phyloP scores from a whole-genome alignment of 2,888 invertebrate genomes.

The Caenorhabditis becei region DNA sequence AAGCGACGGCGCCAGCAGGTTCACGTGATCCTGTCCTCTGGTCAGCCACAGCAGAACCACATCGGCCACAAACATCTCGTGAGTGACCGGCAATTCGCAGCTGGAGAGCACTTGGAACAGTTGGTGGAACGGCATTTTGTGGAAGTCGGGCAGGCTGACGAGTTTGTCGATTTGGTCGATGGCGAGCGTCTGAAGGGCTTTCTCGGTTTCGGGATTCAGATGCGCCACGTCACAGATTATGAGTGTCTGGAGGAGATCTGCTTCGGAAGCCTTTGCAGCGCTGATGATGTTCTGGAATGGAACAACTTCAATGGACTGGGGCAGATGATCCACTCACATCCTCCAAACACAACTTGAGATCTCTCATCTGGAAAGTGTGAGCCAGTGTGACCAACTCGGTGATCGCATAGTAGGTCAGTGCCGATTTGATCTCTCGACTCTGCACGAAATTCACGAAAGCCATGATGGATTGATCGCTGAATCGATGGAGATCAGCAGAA shows the following conservation, averaged over 20 bases:
- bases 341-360: too few species aligned
- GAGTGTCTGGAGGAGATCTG: conserved; percentile 55
- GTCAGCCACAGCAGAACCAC: conserved; percentile 58
- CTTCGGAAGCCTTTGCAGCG: conserved; percentile 48
- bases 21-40: neutral
- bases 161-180: conserved; percentile 51
- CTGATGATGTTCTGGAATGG: conserved; percentile 51
- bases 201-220: conserved; percentile 50
- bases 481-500: conserved; percentile 51
- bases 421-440: conserved; percentile 36
- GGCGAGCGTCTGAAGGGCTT: conserved; percentile 41
- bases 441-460: conserved; percentile 58
- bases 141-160: conserved; percentile 53
- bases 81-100: conserved; percentile 47
- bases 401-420: conserved; percentile 55
- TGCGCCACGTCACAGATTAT: conserved; percentile 57
- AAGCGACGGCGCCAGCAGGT: neutral
- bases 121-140: conserved; percentile 50
- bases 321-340: too few species aligned
- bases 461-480: conserved; percentile 60
- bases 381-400: conserved; percentile 50
- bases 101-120: conserved; percentile 53
- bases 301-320: too few species aligned
- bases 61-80: conserved; percentile 63
- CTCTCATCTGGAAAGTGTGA: too few species aligned